phyloP scores from a whole-genome alignment of 2,888 invertebrate genomes.

The Stegana nigrithorax region DNA sequence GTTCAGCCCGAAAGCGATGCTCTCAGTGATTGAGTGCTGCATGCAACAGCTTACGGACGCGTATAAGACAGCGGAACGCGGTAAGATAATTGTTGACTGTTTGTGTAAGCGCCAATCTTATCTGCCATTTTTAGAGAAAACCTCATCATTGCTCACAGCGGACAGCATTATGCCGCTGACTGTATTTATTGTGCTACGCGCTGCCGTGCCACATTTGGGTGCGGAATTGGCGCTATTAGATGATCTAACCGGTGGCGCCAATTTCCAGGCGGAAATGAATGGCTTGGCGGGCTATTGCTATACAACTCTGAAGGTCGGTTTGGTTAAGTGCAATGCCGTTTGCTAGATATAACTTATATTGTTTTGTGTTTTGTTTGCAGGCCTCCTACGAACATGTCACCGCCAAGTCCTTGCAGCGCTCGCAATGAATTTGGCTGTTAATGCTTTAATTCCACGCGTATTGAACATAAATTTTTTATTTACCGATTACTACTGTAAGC shows the following conservation, averaged over 20 bases:
- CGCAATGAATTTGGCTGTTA: constrained; percentile 29
- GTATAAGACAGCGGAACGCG: constrained; percentile 56
- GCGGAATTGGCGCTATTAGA: constrained; percentile 68
- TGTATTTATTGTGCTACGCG: constrained; percentile 64
- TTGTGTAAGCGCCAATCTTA: too few species aligned
- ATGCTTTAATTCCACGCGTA: neutral
- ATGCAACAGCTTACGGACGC: constrained; percentile 65
- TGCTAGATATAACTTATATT: neutral
- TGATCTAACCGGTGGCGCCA: constrained; percentile 65
- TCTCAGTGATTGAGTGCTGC: constrained; percentile 66
- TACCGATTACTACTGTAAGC: neutral
- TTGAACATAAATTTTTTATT: neutral
- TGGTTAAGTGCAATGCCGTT: neutral
- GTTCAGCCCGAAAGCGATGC: constrained; percentile 67
- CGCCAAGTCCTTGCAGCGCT: constrained; percentile 47
- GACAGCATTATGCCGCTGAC: constrained; percentile 68
- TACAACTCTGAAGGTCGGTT: constrained; percentile 63
- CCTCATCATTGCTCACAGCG: constrained; percentile 59
- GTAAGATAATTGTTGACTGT: constrained; percentile 41
- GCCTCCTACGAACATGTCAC: constrained; percentile 66
- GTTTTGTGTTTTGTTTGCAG: constrained; percentile 30
- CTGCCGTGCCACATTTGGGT: constrained; percentile 67
- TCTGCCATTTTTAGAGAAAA: too few species aligned
- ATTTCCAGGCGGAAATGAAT: constrained; percentile 66
- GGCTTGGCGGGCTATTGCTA: constrained; percentile 68